A percentile compares a stretch with the other conserved stretches of the same genome.
Evolutionary conservation across 2,888 invertebrate species (phyloP).

Genomic region (Cataglyphis altisquamis): DNA sequence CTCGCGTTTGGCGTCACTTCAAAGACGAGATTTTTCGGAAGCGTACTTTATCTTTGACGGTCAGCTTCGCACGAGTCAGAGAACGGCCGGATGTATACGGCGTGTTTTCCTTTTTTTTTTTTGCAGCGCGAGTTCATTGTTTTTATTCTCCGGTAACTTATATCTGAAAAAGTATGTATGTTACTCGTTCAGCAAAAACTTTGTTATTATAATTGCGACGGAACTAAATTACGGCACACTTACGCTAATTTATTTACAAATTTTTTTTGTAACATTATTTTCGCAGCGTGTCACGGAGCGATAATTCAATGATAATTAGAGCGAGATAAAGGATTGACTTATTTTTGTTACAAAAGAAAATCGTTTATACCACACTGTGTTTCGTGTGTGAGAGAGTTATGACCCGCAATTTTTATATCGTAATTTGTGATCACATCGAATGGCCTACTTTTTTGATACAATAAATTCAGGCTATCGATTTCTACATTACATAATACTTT

Average conservation of each 20-base stretch:
- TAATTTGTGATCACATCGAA: constrained; percentile 29
- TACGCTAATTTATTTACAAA: background rate
- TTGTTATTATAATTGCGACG: background rate
- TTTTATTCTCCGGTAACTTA: background rate
- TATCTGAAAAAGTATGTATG: background rate
- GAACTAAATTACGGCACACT: background rate
- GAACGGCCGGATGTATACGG: constrained; percentile 58
- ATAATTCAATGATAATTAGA: background rate
- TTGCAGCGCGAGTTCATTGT: background rate
- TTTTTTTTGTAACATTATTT: background rate
- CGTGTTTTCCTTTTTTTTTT: background rate
- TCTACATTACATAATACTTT: constrained; percentile 17
- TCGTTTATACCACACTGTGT: background rate
- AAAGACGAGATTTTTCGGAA: constrained; percentile 62
- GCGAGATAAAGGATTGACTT: constrained; percentile 18
- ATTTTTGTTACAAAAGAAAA: constrained; percentile 4
- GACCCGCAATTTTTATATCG: constrained; percentile 36
- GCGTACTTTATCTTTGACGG: constrained; percentile 51
- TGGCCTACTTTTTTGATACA: constrained; percentile 31
- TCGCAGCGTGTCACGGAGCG: background rate
- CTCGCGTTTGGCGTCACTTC: constrained; percentile 55
- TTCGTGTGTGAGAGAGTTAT: background rate
- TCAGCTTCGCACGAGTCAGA: constrained; percentile 33
- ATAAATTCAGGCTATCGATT: constrained; percentile 44
- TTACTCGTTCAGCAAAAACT: background rate